phyloP scores from a whole-genome alignment of 2,888 invertebrate genomes.

The Perizoma flavofasciatum region DNA sequence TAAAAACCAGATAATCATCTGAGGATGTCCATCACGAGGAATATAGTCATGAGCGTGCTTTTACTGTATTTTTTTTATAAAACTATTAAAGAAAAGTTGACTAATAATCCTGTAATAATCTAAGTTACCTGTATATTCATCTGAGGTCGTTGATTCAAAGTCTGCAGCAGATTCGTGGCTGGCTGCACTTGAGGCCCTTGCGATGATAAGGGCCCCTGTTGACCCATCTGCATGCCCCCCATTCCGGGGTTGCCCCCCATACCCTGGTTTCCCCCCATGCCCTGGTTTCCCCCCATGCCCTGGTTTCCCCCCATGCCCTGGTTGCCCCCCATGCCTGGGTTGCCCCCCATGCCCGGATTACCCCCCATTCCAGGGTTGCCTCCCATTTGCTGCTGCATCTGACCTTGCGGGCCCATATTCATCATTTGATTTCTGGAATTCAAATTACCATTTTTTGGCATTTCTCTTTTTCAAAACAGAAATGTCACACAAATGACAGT shows the following conservation, averaged over 20 bases:
- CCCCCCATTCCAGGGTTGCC: slow-evolving; percentile 66
- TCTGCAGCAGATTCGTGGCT: slow-evolving; percentile 89
- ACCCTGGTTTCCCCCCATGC: slow-evolving; percentile 64
- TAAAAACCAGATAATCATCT: no score
- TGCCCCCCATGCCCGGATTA: slow-evolving; percentile 64
- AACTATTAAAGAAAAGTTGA: no score
- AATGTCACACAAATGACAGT: no score
- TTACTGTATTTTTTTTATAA: no score
- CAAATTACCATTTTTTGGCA: neutral
- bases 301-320: slow-evolving; percentile 61
- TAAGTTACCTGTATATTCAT: slow-evolving; percentile 77
- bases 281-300: slow-evolving; percentile 64
- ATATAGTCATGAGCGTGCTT: no score
- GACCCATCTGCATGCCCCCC: slow-evolving; percentile 74
- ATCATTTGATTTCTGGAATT: slow-evolving; percentile 79
- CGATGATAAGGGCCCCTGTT: slow-evolving; percentile 68
- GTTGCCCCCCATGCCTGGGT: slow-evolving; percentile 64
- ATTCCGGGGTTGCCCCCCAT: slow-evolving; percentile 65
- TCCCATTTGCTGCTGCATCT: slow-evolving; percentile 77
- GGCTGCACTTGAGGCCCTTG: slow-evolving; percentile 82
- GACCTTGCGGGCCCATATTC: slow-evolving; percentile 84
- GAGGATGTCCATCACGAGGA: no score
- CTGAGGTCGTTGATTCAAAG: slow-evolving; percentile 87
- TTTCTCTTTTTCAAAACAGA: no score
- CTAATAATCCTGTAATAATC: no score